These are phyloP conservation scores for Latheticus oryzae DNA, from an alignment of 2,888 invertebrate genomes.

Conservation along the genomic window DNA sequence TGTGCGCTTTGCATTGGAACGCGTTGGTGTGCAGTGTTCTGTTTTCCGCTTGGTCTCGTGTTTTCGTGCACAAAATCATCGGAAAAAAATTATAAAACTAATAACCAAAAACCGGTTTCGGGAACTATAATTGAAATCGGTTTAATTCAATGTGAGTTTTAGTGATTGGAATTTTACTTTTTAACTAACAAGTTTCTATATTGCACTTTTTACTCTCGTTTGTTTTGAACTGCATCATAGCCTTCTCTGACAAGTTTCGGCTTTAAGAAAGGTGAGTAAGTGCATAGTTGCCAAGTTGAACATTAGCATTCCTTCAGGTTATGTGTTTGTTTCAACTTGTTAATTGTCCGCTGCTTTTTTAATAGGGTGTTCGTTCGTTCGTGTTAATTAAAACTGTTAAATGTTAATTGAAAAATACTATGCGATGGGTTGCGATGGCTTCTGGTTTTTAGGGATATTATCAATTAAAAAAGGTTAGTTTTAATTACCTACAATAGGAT, in stretches of 20 bases:
- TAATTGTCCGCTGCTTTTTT: not conserved
- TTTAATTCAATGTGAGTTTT: constrained; percentile 18
- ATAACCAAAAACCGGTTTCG: constrained; percentile 5
- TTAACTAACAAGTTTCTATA: not conserved
- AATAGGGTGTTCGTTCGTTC: no score
- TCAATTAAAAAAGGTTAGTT: constrained; percentile 26
- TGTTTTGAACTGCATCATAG: constrained; percentile 27
- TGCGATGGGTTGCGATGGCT: not conserved
- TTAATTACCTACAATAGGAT: constrained; percentile 26
- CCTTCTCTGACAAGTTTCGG: constrained; percentile 25
- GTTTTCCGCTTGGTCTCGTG: constrained; percentile 19
- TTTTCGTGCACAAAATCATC: constrained; percentile 14
- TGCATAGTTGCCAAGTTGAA: constrained; percentile 39
- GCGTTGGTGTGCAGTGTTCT: constrained; percentile 20
- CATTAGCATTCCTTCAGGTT: constrained; percentile 24
- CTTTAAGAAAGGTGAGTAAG: constrained; percentile 35
- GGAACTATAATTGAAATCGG: not conserved
- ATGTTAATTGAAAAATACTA: constrained; percentile 16
- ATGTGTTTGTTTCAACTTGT: not conserved
- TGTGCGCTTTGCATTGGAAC: constrained; percentile 27
- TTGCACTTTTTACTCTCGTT: constrained; percentile 22
- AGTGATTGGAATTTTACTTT: constrained; percentile 5
- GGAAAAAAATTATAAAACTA: constrained; percentile 15
- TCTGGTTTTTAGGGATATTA: constrained; percentile 6
- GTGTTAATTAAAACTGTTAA: constrained; percentile 4